These are phyloP conservation scores for Aleiodes leptofemur DNA, from an alignment of 2,888 invertebrate genomes.

Conservation along the genomic window DNA sequence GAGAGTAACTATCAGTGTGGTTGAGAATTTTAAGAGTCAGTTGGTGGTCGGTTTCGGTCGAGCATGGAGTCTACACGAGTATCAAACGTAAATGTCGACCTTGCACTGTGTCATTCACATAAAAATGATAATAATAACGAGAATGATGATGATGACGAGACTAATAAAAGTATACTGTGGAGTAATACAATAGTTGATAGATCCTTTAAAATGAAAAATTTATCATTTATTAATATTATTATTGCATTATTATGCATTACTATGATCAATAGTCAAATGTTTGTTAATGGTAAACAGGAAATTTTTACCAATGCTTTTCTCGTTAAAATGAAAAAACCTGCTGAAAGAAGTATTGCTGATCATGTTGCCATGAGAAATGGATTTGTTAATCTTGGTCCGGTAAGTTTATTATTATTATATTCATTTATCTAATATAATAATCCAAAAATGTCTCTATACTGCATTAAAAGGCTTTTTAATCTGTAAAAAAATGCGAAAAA, in stretches of 20 bases:
- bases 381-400: constrained; percentile 95
- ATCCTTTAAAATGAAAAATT: constrained; percentile 1
- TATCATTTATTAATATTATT: constrained; percentile 39
- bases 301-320: constrained; percentile 98
- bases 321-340: constrained; percentile 89
- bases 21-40: constrained; percentile 39
- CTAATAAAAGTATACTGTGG: background rate
- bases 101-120: constrained; percentile 41
- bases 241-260: constrained; percentile 49
- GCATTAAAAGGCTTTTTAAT: too few relatives aligned
- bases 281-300: constrained; percentile 75
- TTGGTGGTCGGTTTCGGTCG: constrained; percentile 64
- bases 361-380: constrained; percentile 91
- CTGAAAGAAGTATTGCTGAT: constrained; percentile 86
- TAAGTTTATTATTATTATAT: constrained; percentile 78
- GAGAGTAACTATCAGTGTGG: constrained; percentile 41
- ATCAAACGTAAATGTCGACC: constrained; percentile 33
- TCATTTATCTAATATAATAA: background rate
- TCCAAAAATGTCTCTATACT: too few relatives aligned
- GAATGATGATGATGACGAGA: constrained; percentile 23
- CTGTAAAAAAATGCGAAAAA: too few relatives aligned
- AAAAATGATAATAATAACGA: constrained; percentile 28
- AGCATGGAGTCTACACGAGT: constrained; percentile 67
- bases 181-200: background rate
- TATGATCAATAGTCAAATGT: constrained; percentile 45